Evolutionary conservation across 2,797 vertebrate genomes (phyloP).

Genomic region (Neostethus bicornis): DNA sequence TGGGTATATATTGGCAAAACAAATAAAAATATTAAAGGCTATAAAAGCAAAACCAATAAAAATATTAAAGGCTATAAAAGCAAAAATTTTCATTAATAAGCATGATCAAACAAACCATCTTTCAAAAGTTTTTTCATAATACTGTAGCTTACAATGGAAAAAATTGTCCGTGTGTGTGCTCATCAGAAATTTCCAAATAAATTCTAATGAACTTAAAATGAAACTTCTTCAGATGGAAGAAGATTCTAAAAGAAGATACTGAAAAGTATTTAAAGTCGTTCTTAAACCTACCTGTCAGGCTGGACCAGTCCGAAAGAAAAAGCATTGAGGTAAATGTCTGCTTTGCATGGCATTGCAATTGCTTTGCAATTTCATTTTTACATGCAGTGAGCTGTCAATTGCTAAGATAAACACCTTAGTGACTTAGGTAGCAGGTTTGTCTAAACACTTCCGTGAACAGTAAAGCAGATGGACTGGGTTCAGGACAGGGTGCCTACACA

Average conservation of each 20-base stretch:
- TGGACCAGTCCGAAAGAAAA: conserved; percentile 46
- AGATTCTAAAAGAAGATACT: neutral
- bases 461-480: neutral
- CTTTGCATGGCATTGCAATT: conserved; percentile 9
- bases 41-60: rapidly evolving
- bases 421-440: neutral
- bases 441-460: neutral
- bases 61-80: no score
- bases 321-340: conserved; percentile 5
- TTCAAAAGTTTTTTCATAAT: no score
- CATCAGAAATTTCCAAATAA: neutral
- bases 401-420: no score
- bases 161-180: neutral
- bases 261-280: neutral
- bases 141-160: no score
- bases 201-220: conserved; percentile 5
- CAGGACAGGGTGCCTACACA: neutral
- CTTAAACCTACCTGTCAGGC: conserved; percentile 61
- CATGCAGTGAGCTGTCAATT: neutral
- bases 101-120: no score
- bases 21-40: no score
- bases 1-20: no score
- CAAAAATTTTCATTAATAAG: no score
- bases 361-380: neutral
- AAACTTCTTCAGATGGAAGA: conserved; percentile 2